Evolutionary conservation across 2,113 vertebrate species (phyloP).

Genomic region (Pristiophorus japonicus): DNA sequence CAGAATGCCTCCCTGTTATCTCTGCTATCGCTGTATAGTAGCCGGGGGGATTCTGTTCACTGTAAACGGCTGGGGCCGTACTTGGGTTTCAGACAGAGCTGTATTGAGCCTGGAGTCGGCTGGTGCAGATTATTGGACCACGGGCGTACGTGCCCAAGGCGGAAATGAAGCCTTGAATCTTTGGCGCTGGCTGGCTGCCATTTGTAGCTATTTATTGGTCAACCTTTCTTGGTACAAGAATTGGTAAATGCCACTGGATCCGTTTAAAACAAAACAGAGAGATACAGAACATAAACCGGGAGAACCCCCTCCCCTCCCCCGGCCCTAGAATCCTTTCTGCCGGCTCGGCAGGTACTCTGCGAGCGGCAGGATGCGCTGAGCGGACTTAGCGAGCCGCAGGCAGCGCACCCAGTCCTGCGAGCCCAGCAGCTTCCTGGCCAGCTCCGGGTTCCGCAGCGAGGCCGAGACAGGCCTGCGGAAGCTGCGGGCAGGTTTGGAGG

Average conservation of each 20-base stretch:
- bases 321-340: not conserved
- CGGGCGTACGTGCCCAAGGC: not conserved
- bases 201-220: not conserved
- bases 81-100: not conserved
- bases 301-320: no score
- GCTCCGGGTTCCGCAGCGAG: not conserved
- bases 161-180: not conserved
- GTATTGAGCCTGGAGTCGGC: not conserved
- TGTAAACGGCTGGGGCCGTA: not conserved
- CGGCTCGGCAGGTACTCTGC: not conserved
- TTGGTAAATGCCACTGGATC: not conserved
- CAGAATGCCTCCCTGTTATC: not conserved
- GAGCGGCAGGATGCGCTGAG: not conserved
- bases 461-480: not conserved
- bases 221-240: not conserved
- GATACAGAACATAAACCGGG: no score
- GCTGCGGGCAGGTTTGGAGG: not conserved
- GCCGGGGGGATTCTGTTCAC: no score
- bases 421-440: not conserved
- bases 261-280: not conserved
- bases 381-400: not conserved
- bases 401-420: not conserved
- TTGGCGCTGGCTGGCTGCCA: not conserved
- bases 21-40: not conserved
- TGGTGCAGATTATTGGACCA: not conserved